Base-by-base conservation (phyloP, 64 coral and sea anemone species). In the Acropora tenuis region DNA sequence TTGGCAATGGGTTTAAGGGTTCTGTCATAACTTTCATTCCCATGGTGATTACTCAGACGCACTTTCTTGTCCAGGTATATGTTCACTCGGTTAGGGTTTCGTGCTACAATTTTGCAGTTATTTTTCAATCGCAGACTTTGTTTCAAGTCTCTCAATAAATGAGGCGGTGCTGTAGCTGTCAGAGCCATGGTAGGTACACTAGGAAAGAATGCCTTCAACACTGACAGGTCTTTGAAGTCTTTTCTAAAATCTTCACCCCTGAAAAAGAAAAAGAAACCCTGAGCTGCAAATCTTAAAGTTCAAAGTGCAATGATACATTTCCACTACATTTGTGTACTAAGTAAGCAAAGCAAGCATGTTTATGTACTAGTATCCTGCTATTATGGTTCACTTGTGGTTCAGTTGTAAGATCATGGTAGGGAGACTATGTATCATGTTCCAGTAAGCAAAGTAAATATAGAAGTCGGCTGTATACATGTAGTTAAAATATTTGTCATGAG, bases 161-260 rank as follows among this genome's bases (percentile, higher is more conserved):
- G 50, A 15, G 93, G 88, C 77, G 93, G 79, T 77, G 93, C 87
- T 78, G 87, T 94, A 78, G 93, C 93, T 78, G 87, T 90, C n/a
- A 94, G 67, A 43, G 80, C 93, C 79, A 94, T 15, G 17, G 68
- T 76, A 50, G 93, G 93, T 71, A 94, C 81, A 76, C 19, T 49
- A 15, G 79, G 80, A 48, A 90, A 79, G 76, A 94, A 90, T 48
- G 93, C 93, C 75, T 78, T 94, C 43, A 94, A 63, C 12, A 55
- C 58, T 50, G 78, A 89, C 43, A 89, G 59, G 30, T 89, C 92
- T 50, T 94, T 66, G 66, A 89, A 94, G 8, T 94, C 93, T 67
- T 83, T 94, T 90, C 93, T 90, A 68, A 94, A 94, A 4, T 86
- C 93, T 63, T 90, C 60, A 50, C 93, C 80, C 92, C 92, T 94